These are phyloP conservation scores for Avahi laniger DNA, from an alignment of 2,797 vertebrate species.

Conservation along the genomic window DNA sequence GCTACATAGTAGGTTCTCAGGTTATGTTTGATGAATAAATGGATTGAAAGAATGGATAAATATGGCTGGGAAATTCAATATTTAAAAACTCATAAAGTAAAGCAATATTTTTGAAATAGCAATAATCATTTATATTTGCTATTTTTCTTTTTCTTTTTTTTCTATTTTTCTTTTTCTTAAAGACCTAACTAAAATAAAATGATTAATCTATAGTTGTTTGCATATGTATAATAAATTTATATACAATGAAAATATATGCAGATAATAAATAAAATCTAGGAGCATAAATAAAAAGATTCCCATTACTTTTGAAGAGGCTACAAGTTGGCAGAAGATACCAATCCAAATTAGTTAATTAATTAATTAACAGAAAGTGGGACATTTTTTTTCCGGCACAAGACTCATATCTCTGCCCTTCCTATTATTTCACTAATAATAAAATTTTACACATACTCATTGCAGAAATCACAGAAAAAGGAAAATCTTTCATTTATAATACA, in stretches of 20 bases:
- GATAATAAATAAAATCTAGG: not conserved
- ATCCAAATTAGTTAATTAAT: too few relatives aligned
- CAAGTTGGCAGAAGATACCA: not conserved
- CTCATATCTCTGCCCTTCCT: not conserved
- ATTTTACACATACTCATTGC: not conserved
- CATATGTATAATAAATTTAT: not conserved
- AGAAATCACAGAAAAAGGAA: not conserved
- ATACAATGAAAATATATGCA: not conserved
- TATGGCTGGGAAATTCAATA: not conserved
- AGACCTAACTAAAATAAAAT: not conserved
- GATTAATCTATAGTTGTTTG: not conserved
- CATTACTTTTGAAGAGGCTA: not conserved
- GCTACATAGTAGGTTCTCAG: not conserved
- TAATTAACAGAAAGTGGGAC: not conserved
- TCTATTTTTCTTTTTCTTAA: not conserved
- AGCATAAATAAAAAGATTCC: not conserved
- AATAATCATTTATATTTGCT: not conserved
- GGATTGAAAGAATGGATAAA: not conserved
- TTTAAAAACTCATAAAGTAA: not conserved
- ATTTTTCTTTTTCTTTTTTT: not conserved
- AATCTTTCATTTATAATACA: not conserved
- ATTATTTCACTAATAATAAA: not conserved
- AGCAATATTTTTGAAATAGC: not conserved
- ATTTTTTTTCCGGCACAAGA: not conserved
- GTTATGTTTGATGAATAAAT: not conserved